Percentiles rank a stretch among this genome's conserved stretches.
phyloP scores from a whole-genome alignment of 2,797 vertebrate species.

The Chromobotia macracanthus region DNA sequence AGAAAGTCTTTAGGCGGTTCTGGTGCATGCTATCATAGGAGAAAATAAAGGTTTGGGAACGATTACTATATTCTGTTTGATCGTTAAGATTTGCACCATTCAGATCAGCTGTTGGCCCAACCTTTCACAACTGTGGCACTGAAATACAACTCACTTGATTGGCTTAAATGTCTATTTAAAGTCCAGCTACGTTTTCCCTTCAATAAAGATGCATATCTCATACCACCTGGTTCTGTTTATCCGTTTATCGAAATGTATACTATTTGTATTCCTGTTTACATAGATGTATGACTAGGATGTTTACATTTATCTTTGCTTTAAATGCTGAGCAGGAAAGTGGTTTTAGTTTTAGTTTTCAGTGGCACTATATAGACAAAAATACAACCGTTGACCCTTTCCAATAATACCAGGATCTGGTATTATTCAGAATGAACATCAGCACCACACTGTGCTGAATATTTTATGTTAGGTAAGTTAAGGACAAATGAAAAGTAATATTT shows the following conservation, averaged over 20 bases:
- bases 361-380: neutral
- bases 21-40: conserved; percentile 55
- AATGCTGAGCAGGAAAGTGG: neutral
- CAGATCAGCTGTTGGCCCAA: conserved; percentile 62
- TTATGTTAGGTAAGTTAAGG: neutral
- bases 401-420: too few relatives aligned
- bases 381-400: neutral
- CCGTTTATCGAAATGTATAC: neutral
- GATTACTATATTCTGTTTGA: conserved; percentile 47
- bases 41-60: conserved; percentile 43
- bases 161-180: conserved; percentile 93
- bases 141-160: conserved; percentile 88
- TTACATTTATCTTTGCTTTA: neutral
- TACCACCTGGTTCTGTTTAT: conserved; percentile 14
- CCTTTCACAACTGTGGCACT: conserved; percentile 89
- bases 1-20: conserved; percentile 51
- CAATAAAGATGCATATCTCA: conserved; percentile 82
- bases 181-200: conserved; percentile 77
- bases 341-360: neutral
- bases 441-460: neutral
- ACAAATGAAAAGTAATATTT: neutral
- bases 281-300: neutral
- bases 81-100: conserved; percentile 35
- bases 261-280: neutral
- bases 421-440: neutral